phyloP scores from a whole-genome alignment of 1,140 invertebrate species.

The Anastrepha ludens region DNA sequence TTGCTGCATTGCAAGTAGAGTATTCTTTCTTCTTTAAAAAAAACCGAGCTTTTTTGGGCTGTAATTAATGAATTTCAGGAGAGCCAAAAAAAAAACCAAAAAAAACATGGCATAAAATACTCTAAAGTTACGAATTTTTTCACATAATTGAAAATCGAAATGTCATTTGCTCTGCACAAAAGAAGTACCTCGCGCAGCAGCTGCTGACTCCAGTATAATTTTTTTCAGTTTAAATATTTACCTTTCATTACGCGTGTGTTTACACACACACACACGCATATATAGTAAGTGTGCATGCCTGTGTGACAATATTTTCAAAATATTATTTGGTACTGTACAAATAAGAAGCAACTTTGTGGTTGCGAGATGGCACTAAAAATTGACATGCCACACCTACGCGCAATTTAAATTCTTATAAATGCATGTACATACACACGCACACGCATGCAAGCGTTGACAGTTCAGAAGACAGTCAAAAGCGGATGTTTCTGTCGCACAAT shows the following conservation, averaged over 20 bases:
- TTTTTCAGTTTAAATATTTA: conserved; percentile 43
- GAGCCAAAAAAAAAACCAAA: background rate
- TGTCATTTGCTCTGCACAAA: background rate
- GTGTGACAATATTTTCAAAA: background rate
- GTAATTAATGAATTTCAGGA: background rate
- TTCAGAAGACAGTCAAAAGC: background rate
- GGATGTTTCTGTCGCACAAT: background rate
- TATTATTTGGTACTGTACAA: conserved; percentile 32
- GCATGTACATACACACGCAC: background rate
- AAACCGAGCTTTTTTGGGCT: background rate
- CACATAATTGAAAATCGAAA: background rate
- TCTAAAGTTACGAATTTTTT: background rate
- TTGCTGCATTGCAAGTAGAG: background rate
- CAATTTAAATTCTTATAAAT: conserved; percentile 19
- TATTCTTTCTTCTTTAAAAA: background rate
- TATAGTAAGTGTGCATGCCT: background rate
- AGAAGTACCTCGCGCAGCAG: background rate
- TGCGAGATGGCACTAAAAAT: conserved; percentile 11
- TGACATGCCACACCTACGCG: conserved; percentile 30
- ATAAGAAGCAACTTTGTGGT: conserved; percentile 39
- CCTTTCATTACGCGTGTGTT: conserved; percentile 10
- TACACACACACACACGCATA: background rate
- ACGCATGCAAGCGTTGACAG: background rate
- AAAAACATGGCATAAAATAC: too few relatives aligned
- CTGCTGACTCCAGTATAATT: background rate